phyloP scores from a whole-genome alignment of 2,113 vertebrate species.

The Sarotherodon lohbergeri region DNA sequence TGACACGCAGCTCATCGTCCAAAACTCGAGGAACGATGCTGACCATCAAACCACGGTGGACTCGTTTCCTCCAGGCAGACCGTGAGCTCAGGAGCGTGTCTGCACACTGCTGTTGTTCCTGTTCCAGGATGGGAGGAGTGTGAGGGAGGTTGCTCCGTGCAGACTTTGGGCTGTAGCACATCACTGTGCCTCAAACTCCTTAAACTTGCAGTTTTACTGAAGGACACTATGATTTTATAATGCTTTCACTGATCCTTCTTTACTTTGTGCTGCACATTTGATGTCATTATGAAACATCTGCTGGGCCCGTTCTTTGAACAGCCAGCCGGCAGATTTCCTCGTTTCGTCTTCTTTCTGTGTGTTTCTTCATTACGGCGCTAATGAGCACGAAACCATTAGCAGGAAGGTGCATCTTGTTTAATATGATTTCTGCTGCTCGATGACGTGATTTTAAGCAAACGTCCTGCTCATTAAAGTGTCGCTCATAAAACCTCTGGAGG shows the following conservation, averaged over 20 bases:
- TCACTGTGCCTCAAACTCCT: background rate
- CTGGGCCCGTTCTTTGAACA: background rate
- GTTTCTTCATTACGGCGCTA: background rate
- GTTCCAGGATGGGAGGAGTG: background rate
- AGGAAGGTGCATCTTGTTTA: background rate
- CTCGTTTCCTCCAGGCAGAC: background rate
- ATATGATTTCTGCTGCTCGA: background rate
- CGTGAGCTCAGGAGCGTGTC: background rate
- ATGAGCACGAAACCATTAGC: background rate
- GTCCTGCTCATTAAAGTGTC: background rate
- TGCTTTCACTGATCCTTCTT: background rate
- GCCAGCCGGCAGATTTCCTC: background rate
- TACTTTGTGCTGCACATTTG: background rate
- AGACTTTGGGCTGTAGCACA: background rate
- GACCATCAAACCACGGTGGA: background rate
- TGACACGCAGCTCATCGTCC: background rate
- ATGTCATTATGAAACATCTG: background rate
- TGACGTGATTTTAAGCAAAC: background rate
- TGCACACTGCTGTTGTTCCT: background rate
- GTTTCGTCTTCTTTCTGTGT: background rate
- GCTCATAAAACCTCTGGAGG: background rate
- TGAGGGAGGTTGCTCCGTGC: background rate
- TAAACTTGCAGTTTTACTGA: background rate
- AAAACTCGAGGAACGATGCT: accelerated
- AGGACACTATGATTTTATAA: background rate